Evolutionary conservation across 2,888 invertebrate genomes (phyloP), one percentile per base, ranked within the genome.

Genomic region (Phalera bucephala): DNA sequence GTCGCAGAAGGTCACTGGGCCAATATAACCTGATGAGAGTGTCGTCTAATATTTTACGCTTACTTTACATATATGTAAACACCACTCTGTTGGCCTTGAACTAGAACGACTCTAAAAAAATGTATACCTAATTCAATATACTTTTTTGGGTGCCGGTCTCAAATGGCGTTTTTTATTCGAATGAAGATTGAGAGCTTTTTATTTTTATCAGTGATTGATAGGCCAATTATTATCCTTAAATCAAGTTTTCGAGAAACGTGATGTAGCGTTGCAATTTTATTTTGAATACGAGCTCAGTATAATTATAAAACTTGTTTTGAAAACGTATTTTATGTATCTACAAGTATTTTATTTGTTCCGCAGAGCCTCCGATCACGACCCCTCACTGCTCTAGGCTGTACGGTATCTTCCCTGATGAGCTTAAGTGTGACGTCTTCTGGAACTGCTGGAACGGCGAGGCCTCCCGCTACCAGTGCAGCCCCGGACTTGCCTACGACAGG

Each of bases 381-480:
- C 91, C 95, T 7, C 96, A 97, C 80, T 97, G 97, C 78, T 80
- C 94, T 28, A 92, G 97, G 41, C 88, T 97, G 56, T 97, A 97
- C 83, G 97, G 97, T 69, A 97, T 97, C 91, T 97, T 97, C 92
- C 88, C 96, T 49, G 97, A 97, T 73, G 95, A 94, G 36, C 90
- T 89, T 60, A 96, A 96, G 82, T 97, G 97, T 79, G 96, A 97
- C 84, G 95, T 95, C 9, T 97, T 97, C 95, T 97, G 97, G 96
- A 97, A 97, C 87, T 97, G 97, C 86, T 97, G 97, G 97, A 97
- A 96, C 87, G 97, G 97, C 33, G 97, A 97, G 80, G 94, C 97
- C 3, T 96, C 96, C 73, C 93, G 96, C 68, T 97, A 97, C 88
- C 96, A 97, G 83, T 97, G 97, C 91, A 96, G 97, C 59, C 97